Evolutionary conservation across 2,888 invertebrate species (phyloP), one percentile per base, ranked within the genome.

Genomic region (Cactoblastis cactorum): DNA sequence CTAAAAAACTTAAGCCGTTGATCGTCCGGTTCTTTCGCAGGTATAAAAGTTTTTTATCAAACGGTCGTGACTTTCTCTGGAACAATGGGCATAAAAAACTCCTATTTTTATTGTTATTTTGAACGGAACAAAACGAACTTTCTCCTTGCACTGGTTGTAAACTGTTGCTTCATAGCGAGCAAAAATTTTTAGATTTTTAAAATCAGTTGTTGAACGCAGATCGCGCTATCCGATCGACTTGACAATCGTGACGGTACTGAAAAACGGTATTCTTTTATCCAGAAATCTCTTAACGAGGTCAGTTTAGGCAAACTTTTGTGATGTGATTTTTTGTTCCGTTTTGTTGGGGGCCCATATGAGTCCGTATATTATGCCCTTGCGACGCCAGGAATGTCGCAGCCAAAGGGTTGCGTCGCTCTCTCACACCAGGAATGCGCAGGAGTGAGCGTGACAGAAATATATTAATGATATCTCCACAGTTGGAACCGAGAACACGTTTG

Each of bases 241-340:
- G 85, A 79, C 86, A 81, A 82, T 83, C 88, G 81, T 85, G 80
- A 83, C 78, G 80, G 81, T 86, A 89, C 89, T 89, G 85, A 89
- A 87, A 87, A 87, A 85, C 84, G 80, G 83, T 84, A 84, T 83
- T 86, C 83, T 77, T 86, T 88, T 87, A 87, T 86, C 86, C 86
- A 84, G 81, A 82, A 83, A 89, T 89, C 87, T 88, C 75, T 80
- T 87, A 89, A 89, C 86, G 85, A 89, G 83, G 83, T 87, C 86
- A 88, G 89, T 83, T 86, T 88, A 89, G 86, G 84, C 88, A 85
- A 88, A 89, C 86, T 86, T 86, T 87, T 85, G 87, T 88, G 82
- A 85, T 81, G 83, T 83, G 77, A 73, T 84, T 83, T 82, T 84
- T 28, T 83, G 81, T 77, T 83, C 79, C 73, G 62, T 61, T 81